Evolutionary conservation across 2,888 invertebrate genomes (phyloP), one percentile per base, ranked within the genome.

Genomic region (Acanthosepion lycidas): DNA sequence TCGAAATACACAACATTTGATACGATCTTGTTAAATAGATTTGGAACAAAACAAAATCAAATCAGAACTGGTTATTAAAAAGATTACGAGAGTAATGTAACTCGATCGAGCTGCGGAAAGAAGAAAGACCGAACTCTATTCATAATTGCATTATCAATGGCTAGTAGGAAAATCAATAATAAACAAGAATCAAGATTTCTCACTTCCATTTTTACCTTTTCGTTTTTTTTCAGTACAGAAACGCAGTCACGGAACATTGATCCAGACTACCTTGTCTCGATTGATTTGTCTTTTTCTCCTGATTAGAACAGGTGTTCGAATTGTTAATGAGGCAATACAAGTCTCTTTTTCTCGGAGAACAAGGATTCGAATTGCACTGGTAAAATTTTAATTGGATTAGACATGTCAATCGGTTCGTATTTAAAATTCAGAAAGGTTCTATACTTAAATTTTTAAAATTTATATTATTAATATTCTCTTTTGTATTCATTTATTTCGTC

Each of bases 141-240:
- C n/a, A 78, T 78, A 78, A 78, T 78, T 78, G 78, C n/a, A 78
- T 78, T 78, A 78, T n/a, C 78, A 78, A n/a, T 78, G 78, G n/a
- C n/a, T 78, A 15, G 78, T 78, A 78, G 78, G 12, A 78, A 78
- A 78, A 78, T 33, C 78, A 18, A 78, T 78, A 33, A 78, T 78
- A n/a, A 78, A 78, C 20, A n/a, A 33, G 78, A 78, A 78, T 33
- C n/a, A n/a, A 78, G 78, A 78, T 78, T 78, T 78, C 78, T 78
- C 78, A n/a, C 78, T 33, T 78, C n/a, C 18, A 15, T 15, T 12
- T 78, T 78, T n/a, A n/a, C n/a, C n/a, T 18, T 18, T 15, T 78
- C 5, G 0, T 78, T 15, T 33, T 15, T 5, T 78, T 33, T 78
- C n/a, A n/a, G 18, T 78, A 78, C 12, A 15, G 78, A n/a, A 78